Conservation (phyloP, 64 coral and sea anemone genomes). For the Montipora cactus region DNA sequence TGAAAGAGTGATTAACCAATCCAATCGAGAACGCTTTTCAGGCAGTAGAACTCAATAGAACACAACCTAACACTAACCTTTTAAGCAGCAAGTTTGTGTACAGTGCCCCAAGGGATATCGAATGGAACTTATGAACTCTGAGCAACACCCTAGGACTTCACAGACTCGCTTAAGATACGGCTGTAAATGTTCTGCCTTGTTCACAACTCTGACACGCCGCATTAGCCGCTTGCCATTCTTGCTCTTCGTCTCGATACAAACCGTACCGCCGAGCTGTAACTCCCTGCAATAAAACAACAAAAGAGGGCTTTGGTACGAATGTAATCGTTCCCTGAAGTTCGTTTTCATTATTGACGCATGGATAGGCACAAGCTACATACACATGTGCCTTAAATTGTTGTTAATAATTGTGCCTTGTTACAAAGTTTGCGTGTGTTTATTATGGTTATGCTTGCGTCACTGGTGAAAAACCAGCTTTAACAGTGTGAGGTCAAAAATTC, state of each 20-base stretch:
- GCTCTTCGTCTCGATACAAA: slow-evolving; percentile 97
- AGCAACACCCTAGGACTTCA: slow-evolving; percentile 89
- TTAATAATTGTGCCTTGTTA: no score
- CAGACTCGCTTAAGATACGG: slow-evolving; percentile 92
- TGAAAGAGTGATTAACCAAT: no score
- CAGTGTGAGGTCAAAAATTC: no score
- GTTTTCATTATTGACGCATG: no score
- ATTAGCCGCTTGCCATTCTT: slow-evolving; percentile 96
- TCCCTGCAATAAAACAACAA: slow-evolving; percentile 51
- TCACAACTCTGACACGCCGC: slow-evolving; percentile 91
- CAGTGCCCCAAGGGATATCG: slow-evolving; percentile 90
- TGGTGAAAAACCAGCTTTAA: no score
- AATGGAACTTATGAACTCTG: slow-evolving; percentile 81
- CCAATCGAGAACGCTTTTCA: no score
- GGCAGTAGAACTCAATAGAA: not conserved
- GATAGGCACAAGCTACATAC: no score
- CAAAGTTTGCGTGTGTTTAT: no score
- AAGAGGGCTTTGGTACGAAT: not conserved
- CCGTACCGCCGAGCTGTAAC: slow-evolving; percentile 90
- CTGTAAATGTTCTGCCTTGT: slow-evolving; percentile 88
- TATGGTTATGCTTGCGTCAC: no score
- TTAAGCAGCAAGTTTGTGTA: slow-evolving; percentile 71
- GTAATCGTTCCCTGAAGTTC: not conserved
- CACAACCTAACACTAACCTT: slow-evolving; percentile 61
- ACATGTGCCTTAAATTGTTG: no score